phyloP scores from a whole-genome alignment of 2,113 vertebrate species.

The Macroglossus sobrinus region DNA sequence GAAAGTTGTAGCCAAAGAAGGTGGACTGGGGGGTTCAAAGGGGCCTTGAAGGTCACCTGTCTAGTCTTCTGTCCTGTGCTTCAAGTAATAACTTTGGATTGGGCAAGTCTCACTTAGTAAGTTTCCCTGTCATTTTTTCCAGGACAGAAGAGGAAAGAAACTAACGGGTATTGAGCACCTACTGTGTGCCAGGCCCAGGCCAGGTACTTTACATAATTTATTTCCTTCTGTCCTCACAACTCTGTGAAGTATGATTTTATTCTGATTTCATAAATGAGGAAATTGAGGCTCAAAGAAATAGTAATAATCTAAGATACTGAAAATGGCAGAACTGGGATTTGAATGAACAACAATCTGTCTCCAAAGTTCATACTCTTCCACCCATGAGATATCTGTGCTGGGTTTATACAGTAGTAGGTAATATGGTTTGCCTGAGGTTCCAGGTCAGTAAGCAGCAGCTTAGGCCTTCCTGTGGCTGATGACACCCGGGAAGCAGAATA shows the following conservation, averaged over 20 bases:
- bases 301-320: constrained; percentile 40
- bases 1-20: background rate
- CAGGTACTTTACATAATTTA: constrained; percentile 77
- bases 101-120: constrained; percentile 75
- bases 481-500: background rate
- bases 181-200: constrained; percentile 76
- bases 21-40: constrained; percentile 8
- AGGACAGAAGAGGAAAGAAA: constrained; percentile 78
- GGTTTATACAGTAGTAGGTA: background rate
- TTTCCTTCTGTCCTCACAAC: constrained; percentile 74
- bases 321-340: constrained; percentile 56
- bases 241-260: constrained; percentile 67
- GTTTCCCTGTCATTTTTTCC: constrained; percentile 76
- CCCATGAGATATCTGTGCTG: background rate
- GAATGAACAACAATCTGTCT: constrained; percentile 45
- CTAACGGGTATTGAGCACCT: constrained; percentile 77
- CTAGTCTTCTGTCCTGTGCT: constrained; percentile 59
- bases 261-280: constrained; percentile 67
- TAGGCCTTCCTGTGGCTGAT: background rate
- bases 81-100: constrained; percentile 64
- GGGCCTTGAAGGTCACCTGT: constrained; percentile 41
- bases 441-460: background rate
- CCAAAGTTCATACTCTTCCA: constrained; percentile 43
- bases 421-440: background rate
- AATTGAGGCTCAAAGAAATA: constrained; percentile 44